Percentiles rank a stretch among this genome's conserved stretches.
Conservation (phyloP, 2,797 vertebrate species). For the Novumbra hubbsi region DNA sequence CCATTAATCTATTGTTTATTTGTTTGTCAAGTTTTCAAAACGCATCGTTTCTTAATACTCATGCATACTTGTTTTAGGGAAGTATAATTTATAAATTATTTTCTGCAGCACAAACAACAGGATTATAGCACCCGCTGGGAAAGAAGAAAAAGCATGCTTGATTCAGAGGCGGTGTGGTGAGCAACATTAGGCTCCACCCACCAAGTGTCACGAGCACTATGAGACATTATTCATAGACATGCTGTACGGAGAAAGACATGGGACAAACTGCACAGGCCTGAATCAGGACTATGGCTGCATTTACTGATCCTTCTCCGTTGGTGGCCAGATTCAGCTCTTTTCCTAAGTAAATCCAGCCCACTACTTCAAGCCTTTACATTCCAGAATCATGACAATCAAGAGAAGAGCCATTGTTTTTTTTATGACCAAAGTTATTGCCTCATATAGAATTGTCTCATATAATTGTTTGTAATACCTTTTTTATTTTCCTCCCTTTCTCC, state of each 20-base stretch:
- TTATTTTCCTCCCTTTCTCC: constrained; percentile 43
- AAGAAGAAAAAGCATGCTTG: background rate
- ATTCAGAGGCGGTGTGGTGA: constrained; percentile 40
- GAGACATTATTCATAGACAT: constrained; percentile 45
- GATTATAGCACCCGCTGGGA: constrained; percentile 52
- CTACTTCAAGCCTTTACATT: constrained; percentile 62
- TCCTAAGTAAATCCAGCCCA: constrained; percentile 49
- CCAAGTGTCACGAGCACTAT: constrained; percentile 45
- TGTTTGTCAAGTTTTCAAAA: background rate
- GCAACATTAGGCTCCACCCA: constrained; percentile 56
- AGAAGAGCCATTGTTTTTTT: constrained; percentile 35
- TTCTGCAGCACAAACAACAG: constrained; percentile 44
- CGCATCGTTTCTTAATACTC: background rate
- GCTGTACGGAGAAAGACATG: constrained; percentile 49
- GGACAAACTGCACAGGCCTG: constrained; percentile 58
- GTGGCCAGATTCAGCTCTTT: constrained; percentile 40
- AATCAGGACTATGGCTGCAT: constrained; percentile 41
- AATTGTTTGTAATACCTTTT: constrained; percentile 47
- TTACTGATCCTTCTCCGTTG: constrained; percentile 31
- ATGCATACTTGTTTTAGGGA: background rate
- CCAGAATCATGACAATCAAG: constrained; percentile 56
- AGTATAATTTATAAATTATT: background rate
- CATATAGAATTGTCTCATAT: constrained; percentile 43
- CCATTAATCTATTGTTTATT: background rate
- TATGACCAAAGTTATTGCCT: constrained; percentile 47